Evolutionary conservation across 1,140 invertebrate genomes (phyloP).

Genomic region (Sinonovacula constricta): DNA sequence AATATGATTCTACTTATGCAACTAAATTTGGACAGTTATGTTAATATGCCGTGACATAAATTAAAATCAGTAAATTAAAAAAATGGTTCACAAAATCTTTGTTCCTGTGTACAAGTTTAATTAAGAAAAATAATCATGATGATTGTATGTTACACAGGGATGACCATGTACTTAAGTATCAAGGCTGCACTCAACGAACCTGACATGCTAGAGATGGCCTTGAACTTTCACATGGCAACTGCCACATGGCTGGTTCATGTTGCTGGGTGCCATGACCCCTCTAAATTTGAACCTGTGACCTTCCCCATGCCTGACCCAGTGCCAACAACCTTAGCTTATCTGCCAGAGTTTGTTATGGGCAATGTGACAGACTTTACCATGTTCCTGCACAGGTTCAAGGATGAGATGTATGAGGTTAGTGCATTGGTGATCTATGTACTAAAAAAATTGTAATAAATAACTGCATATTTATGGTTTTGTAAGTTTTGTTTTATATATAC

Average conservation of each 20-base stretch:
- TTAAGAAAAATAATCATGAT: no score
- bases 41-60: no score
- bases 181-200: slow-evolving; percentile 87
- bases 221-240: slow-evolving; percentile 89
- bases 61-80: no score
- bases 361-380: slow-evolving; percentile 90
- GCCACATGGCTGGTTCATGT: slow-evolving; percentile 89
- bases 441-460: background rate
- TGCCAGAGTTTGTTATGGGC: slow-evolving; percentile 94
- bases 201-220: slow-evolving; percentile 83
- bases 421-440: background rate
- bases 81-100: no score
- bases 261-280: slow-evolving; percentile 78
- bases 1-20: no score
- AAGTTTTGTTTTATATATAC: background rate
- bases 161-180: slow-evolving; percentile 77
- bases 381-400: slow-evolving; percentile 84
- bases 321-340: slow-evolving; percentile 82
- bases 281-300: slow-evolving; percentile 80
- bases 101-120: slow-evolving; percentile 77
- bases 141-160: no score
- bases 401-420: slow-evolving; percentile 72
- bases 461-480: background rate
- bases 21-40: no score
- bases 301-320: slow-evolving; percentile 84